Evolutionary conservation across 2,113 vertebrate genomes (phyloP).

Genomic region (Dromiciops gliroides): DNA sequence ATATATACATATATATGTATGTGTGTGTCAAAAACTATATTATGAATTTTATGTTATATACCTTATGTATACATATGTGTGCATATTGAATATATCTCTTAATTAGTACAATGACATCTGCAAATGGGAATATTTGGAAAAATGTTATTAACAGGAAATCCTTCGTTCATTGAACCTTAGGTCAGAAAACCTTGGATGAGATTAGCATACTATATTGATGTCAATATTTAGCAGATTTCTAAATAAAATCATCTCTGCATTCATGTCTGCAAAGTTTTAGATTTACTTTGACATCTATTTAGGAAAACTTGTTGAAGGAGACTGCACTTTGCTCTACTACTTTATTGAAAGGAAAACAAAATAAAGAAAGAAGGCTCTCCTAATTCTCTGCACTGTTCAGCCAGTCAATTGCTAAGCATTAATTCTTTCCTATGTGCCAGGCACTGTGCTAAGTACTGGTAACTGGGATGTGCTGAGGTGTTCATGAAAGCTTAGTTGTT

Average conservation of each 20-base stretch:
- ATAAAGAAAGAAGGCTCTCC: not conserved
- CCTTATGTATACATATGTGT: not conserved
- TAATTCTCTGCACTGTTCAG: not conserved
- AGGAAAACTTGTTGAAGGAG: no score
- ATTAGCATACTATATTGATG: not conserved
- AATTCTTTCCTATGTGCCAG: not conserved
- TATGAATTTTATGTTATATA: no score
- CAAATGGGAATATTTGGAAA: not conserved
- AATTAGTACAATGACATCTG: not conserved
- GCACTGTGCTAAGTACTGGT: not conserved
- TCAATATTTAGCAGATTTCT: not conserved
- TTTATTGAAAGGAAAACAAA: not conserved
- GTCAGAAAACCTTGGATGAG: no score
- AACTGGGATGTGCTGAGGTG: not conserved
- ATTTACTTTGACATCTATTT: not conserved
- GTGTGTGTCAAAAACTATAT: no score
- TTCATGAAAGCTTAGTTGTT: not conserved
- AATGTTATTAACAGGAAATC: not conserved
- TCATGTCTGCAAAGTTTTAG: not conserved
- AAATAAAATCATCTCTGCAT: not conserved
- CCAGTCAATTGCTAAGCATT: no score
- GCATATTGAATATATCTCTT: not conserved
- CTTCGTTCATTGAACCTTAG: no score
- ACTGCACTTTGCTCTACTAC: not conserved
- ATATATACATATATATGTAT: no score